phyloP scores from a whole-genome alignment of 2,797 vertebrate genomes.

The Acrocephalus scirpaceus region DNA sequence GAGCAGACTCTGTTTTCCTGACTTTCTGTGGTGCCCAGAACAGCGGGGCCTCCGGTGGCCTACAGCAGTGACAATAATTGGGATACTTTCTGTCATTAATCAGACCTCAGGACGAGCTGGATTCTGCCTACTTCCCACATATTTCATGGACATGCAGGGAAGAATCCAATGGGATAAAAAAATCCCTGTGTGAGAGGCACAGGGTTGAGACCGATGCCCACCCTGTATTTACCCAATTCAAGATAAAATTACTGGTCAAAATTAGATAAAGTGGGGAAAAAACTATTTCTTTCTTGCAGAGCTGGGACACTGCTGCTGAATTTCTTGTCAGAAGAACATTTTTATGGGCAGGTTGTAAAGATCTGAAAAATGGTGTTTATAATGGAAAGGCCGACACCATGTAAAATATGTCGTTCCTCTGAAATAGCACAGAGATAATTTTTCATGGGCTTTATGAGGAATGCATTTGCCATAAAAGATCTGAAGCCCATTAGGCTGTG shows the following conservation, averaged over 20 bases:
- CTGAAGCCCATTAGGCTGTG: not conserved
- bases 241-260: not conserved
- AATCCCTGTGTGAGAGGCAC: not conserved
- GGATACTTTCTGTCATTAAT: not conserved
- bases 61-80: not conserved
- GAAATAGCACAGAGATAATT: not conserved
- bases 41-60: not conserved
- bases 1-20: not conserved
- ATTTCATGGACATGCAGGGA: not conserved
- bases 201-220: not conserved
- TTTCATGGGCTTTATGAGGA: constrained; percentile 21
- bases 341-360: constrained; percentile 17
- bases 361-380: constrained; percentile 5
- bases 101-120: not conserved
- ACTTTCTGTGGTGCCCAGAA: not conserved
- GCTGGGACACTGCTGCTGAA: not conserved
- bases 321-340: constrained; percentile 10
- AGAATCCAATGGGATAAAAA: accelerated
- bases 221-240: not conserved
- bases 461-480: not conserved
- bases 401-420: not conserved
- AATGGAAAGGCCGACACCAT: not conserved
- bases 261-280: not conserved
- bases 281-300: not conserved
- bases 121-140: not conserved